phyloP scores from a whole-genome alignment of 2,888 invertebrate genomes.

The Tiliacea citrago region DNA sequence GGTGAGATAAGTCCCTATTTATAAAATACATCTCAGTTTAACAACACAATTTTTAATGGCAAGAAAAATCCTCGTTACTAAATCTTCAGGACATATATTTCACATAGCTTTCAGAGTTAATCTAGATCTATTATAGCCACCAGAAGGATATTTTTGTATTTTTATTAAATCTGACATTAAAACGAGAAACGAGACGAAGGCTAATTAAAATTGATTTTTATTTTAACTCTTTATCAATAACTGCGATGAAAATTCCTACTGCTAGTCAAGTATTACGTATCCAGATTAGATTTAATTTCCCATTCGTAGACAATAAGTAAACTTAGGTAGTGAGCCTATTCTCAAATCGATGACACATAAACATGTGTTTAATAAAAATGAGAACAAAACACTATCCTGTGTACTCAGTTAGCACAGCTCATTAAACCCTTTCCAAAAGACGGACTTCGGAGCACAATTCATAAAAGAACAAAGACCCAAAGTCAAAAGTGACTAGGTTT shows the following conservation, averaged over 20 bases:
- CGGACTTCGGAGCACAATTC: slow-evolving; percentile 58
- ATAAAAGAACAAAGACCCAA: slow-evolving; percentile 65
- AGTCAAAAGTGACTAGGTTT: slow-evolving; percentile 69
- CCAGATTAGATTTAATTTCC: slow-evolving; percentile 8
- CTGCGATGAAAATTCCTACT: background rate
- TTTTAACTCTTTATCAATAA: background rate
- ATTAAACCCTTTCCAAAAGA: slow-evolving; percentile 64
- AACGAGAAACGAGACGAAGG: background rate
- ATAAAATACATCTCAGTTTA: slow-evolving; percentile 30
- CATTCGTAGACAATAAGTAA: background rate
- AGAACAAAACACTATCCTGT: slow-evolving; percentile 43
- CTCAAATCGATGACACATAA: slow-evolving; percentile 2
- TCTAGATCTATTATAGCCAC: background rate
- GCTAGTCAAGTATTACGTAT: background rate
- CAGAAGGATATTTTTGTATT: background rate
- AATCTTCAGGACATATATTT: slow-evolving; percentile 5
- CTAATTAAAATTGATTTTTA: background rate
- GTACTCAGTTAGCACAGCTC: slow-evolving; percentile 64
- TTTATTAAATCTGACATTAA: background rate
- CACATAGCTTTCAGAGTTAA: background rate
- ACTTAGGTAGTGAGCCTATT: background rate
- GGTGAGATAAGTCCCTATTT: slow-evolving; percentile 40
- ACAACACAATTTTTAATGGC: slow-evolving; percentile 17
- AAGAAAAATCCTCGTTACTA: background rate
- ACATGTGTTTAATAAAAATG: slow-evolving; percentile 9